Evolutionary conservation across 2,888 invertebrate species (phyloP), one percentile per base, ranked within the genome.

Genomic region (Timema podura): DNA sequence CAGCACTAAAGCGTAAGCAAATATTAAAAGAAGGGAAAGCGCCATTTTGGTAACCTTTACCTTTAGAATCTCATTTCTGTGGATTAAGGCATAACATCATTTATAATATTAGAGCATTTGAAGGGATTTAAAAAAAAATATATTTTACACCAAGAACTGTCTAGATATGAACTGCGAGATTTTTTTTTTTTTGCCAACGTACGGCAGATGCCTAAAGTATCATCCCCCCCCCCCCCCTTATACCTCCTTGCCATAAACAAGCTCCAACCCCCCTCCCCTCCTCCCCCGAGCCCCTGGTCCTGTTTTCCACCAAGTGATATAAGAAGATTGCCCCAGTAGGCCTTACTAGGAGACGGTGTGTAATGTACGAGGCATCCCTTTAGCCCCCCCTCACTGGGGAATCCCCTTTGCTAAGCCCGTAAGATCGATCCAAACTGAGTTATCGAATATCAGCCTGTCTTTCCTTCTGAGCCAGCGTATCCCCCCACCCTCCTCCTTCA

Each of bases 401-500:
- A 30, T 30, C 30, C 30, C 54, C 10, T 54, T 15, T n/a, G 13
- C 54, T 16, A 54, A n/a, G n/a, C 9, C 44, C 44, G 61, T 61
- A 15, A 30, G 61, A 61, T 61, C 61, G 61, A 61, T 61, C 61
- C 61, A 61, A 61, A 61, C 61, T 61, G 61, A 61, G 61, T 61
- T 61, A 61, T 61, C 61, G 61, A 30, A 61, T 61, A 61, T 61
- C 61, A 30, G 30, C 30, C 30, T 30, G 30, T 30, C 30, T 30
- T 30, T 30, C 30, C 30, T 30, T 30, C 30, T 30, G 30, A 30
- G 30, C 30, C 30, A 30, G 30, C 30, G 3, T 30, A 30, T 57
- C 57, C 5, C 57, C 51, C 51, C 30, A 5, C 54, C n/a, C 8
- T 6, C 54, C 11, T 16, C n/a, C 54, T 10, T 54, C 10, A 5